These are phyloP conservation scores for Pluvianellus socialis DNA, from an alignment of 2,113 vertebrate species.

Conservation along the genomic window DNA sequence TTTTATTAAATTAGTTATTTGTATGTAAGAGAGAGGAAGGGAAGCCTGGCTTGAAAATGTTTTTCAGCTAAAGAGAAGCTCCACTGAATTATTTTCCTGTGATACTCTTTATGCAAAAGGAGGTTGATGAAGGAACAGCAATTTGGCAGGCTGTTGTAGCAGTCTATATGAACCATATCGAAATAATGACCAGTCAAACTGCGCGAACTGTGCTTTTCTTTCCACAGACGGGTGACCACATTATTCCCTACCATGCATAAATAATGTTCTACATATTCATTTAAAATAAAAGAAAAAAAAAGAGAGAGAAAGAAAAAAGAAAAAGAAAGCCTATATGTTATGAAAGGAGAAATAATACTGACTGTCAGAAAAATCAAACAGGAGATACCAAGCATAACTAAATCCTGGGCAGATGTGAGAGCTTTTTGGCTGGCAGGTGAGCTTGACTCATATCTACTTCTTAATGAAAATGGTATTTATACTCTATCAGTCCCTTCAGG, in stretches of 20 bases:
- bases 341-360: background rate
- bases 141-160: background rate
- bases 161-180: background rate
- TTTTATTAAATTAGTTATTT: background rate
- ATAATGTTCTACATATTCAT: background rate
- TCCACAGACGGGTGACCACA: background rate
- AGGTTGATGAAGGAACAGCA: background rate
- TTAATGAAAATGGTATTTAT: constrained; percentile 24
- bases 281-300: background rate
- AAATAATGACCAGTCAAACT: background rate
- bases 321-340: rapidly evolving
- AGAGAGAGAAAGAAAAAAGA: too few relatives aligned
- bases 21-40: background rate
- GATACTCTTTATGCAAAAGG: background rate
- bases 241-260: background rate
- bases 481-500: background rate
- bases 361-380: background rate
- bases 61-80: background rate
- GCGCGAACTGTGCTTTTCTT: background rate
- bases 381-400: background rate
- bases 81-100: background rate
- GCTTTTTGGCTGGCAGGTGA: background rate
- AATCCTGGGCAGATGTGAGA: background rate
- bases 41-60: background rate
- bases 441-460: background rate